phyloP scores from a whole-genome alignment of 2,113 vertebrate genomes.

The Protobothrops mucrosquamatus region DNA sequence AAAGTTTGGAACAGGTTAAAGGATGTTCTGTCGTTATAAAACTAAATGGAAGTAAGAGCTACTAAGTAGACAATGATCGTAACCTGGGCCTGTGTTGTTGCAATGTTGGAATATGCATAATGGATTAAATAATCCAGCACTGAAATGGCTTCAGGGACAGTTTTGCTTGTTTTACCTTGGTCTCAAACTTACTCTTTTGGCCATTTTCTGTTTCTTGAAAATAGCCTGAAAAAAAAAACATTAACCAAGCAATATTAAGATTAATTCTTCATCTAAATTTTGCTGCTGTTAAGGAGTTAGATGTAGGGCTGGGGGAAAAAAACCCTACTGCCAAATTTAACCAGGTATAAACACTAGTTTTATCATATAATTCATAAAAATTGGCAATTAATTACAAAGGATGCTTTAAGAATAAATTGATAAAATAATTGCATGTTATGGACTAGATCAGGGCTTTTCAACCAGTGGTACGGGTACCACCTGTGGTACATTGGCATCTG shows the following conservation, averaged over 20 bases:
- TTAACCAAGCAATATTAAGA: neutral
- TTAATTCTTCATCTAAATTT: neutral
- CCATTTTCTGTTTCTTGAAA: neutral
- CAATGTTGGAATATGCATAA: neutral
- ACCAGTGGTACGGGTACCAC: too few species aligned
- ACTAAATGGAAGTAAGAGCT: neutral
- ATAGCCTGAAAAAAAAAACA: neutral
- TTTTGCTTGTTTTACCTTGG: neutral
- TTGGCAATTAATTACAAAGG: neutral
- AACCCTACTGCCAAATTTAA: neutral
- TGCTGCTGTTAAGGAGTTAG: neutral
- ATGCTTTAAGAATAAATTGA: neutral
- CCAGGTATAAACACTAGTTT: neutral
- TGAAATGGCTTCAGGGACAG: neutral
- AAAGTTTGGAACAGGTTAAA: conserved; percentile 4
- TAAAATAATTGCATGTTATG: neutral
- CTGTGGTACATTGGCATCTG: too few species aligned
- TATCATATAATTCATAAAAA: neutral
- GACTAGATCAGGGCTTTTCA: too few species aligned
- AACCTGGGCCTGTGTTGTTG: neutral
- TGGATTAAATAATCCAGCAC: neutral
- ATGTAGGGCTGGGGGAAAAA: neutral
- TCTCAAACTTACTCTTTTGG: neutral
- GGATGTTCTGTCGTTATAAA: neutral
- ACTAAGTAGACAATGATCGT: neutral